Base-by-base conservation (phyloP, 1,140 invertebrate genomes). In the Macrotrachela quadricornifera region DNA sequence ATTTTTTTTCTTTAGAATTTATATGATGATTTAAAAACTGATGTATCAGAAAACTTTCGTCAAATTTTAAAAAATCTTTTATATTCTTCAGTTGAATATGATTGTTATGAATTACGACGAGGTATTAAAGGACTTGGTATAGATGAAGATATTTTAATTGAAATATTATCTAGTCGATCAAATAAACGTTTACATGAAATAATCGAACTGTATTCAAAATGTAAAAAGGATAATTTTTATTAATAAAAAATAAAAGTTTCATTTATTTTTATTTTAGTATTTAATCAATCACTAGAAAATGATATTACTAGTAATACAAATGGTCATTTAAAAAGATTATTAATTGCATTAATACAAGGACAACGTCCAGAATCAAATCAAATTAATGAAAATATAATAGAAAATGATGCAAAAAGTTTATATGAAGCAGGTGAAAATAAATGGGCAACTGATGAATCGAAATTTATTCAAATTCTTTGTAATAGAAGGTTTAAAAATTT, bases 281-380 rank as follows among this genome's bases (percentile, higher is more conserved):
- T 85, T 67, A 77, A 78, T 56, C 82, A 78, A 64, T 72, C 78
- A 46, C 68, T 96, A 54, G 90, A 95, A 64, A 77, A 76, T 8
- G 87, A 91, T 62, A 73, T 96, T 49, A 80, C 80, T 63, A 82
- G 80, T 21, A 90, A 96, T 62, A 91, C 88, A 16, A 90, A 85
- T 3, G 90, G 85, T 6, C 77, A 84, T 64, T 94, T 94, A 71
- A 83, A 83, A 67, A 78, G 85, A 51, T 72, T 96, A 6, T 76
- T 91, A 47, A 79, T 95, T 16, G 68, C 71, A 14, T 59, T 67
- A 16, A 58, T 69, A 17, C 65, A 67, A 52, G 64, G 61, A 16
- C 63, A 64, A 50, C 54, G 68, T 10, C 61, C 63, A n/a, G 63
- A 67, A 51, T 61, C 60, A 30, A 61, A 58, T 46, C 61, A 54